Conservation (phyloP, 2,113 vertebrate species). For the Lycocorax pyrrhopterus region DNA sequence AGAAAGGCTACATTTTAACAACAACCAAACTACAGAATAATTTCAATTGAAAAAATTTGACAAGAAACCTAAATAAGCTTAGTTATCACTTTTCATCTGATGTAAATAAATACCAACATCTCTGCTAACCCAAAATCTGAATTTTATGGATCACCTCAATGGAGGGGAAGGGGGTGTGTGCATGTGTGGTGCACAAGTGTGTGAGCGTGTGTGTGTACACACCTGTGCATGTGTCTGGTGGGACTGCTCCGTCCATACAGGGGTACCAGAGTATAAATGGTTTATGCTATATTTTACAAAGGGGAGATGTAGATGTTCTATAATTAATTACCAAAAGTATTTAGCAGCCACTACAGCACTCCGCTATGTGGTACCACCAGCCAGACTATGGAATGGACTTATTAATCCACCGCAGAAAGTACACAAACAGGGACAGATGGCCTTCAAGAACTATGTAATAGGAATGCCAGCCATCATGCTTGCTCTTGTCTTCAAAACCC, state of each 20-base stretch:
- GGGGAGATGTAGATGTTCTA: neutral
- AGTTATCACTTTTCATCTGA: neutral
- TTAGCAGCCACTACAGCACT: neutral
- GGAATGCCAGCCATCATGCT: constrained; percentile 11
- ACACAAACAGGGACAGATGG: neutral
- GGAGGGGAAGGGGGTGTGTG: no score
- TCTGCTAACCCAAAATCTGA: neutral
- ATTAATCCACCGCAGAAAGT: neutral
- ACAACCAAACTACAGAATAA: neutral
- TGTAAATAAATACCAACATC: neutral
- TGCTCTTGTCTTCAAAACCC: constrained; percentile 65
- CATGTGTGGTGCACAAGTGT: accelerated
- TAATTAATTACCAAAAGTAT: neutral
- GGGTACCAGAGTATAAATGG: neutral
- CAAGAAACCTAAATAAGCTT: neutral
- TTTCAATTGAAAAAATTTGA: neutral
- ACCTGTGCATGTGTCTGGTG: accelerated
- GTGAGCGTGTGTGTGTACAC: accelerated
- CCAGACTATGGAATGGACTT: neutral
- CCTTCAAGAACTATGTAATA: constrained; percentile 12
- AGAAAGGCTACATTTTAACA: neutral
- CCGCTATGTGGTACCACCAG: neutral
- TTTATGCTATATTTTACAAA: neutral
- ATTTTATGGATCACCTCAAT: neutral
- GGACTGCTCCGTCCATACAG: neutral